Conservation (phyloP, 1,140 invertebrate genomes). For the Tribolium madens region DNA sequence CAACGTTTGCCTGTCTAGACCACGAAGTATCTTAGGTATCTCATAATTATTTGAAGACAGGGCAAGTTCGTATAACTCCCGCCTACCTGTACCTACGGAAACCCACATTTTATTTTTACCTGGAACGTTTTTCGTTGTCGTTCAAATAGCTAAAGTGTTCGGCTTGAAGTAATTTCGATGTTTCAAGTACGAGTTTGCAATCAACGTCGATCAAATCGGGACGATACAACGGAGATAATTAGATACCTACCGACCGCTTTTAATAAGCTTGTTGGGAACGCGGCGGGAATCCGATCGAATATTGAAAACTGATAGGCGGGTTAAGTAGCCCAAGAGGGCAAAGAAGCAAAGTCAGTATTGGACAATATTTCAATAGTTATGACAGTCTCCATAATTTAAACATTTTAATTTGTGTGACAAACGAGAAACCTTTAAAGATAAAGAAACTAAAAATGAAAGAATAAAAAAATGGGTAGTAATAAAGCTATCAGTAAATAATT, state of each 20-base stretch:
- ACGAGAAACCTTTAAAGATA: too few species aligned
- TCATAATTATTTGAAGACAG: conserved; percentile 41
- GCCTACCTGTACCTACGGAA: conserved; percentile 25
- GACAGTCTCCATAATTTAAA: too few species aligned
- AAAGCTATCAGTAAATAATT: too few species aligned
- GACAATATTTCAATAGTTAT: too few species aligned
- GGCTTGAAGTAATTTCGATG: conserved; percentile 5
- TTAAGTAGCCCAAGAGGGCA: neutral
- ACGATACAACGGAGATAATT: conserved; percentile 13
- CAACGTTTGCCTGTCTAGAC: conserved; percentile 36
- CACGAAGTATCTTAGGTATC: conserved; percentile 40
- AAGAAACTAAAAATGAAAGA: too few species aligned
- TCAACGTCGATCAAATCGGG: conserved; percentile 27
- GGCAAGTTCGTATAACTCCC: conserved; percentile 13
- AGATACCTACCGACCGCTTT: conserved; percentile 11
- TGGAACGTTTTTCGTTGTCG: conserved; percentile 3
- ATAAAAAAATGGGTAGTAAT: too few species aligned
- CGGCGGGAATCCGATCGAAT: neutral
- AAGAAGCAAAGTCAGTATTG: neutral
- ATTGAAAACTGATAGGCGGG: conserved; percentile 5
- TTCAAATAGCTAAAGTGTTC: neutral
- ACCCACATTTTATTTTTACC: conserved; percentile 39
- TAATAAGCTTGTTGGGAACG: conserved; percentile 20
- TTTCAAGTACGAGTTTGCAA: neutral
- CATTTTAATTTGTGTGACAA: too few species aligned